Conservation (phyloP, 2,113 vertebrate genomes). For the Felis chaus region DNA sequence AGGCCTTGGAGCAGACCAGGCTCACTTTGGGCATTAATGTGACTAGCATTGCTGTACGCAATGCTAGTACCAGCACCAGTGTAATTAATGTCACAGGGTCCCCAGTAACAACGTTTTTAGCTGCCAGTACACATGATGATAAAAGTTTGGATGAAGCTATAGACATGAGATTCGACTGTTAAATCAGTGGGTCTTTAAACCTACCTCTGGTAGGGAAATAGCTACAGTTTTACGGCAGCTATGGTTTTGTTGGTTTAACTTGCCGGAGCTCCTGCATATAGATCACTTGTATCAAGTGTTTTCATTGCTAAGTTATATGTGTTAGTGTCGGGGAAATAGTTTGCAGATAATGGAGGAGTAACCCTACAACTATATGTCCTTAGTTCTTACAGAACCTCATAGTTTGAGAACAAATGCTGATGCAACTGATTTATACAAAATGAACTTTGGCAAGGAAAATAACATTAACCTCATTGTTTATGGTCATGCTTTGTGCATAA, state of each 20-base stretch:
- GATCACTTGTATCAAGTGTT: slow-evolving; percentile 96
- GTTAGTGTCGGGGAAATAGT: slow-evolving; percentile 92
- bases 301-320: slow-evolving; percentile 93
- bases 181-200: slow-evolving; percentile 86
- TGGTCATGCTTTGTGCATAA: slow-evolving; percentile 92
- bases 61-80: slow-evolving; percentile 92
- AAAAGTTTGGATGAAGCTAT: slow-evolving; percentile 97
- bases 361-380: slow-evolving; percentile 88
- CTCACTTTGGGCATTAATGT: slow-evolving; percentile 99
- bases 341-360: slow-evolving; percentile 90
- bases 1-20: slow-evolving; percentile 98
- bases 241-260: slow-evolving; percentile 93
- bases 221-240: slow-evolving; percentile 96
- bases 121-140: slow-evolving; percentile 94
- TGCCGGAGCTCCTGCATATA: slow-evolving; percentile 93
- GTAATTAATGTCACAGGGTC: slow-evolving; percentile 94
- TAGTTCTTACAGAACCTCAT: slow-evolving; percentile 91
- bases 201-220: slow-evolving; percentile 87
- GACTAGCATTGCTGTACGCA: slow-evolving; percentile 97
- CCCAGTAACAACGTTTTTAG: slow-evolving; percentile 95
- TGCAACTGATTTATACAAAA: slow-evolving; percentile 94
- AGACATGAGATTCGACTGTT: slow-evolving; percentile 99
- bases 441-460: slow-evolving; percentile 92
- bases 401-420: slow-evolving; percentile 88
- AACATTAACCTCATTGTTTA: slow-evolving; percentile 92